These are phyloP conservation scores for Hylia prasina DNA, from an alignment of 2,113 vertebrate genomes.

Conservation along the genomic window DNA sequence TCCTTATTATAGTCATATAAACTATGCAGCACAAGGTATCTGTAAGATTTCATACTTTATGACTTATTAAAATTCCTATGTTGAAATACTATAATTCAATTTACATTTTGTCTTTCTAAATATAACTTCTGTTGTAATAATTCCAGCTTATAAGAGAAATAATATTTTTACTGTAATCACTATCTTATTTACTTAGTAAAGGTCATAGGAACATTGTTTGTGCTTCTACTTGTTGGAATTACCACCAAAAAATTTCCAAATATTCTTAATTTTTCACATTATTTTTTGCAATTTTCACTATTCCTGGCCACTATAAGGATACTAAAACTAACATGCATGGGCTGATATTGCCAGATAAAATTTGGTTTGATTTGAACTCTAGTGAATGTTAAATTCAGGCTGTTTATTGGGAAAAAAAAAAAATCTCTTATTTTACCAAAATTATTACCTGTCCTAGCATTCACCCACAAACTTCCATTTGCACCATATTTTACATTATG, in stretches of 20 bases:
- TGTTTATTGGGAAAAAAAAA: neutral
- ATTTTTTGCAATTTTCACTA: neutral
- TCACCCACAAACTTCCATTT: neutral
- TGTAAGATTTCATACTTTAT: neutral
- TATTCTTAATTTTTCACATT: neutral
- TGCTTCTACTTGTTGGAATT: neutral
- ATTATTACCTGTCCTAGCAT: neutral
- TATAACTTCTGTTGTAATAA: neutral
- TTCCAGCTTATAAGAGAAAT: neutral
- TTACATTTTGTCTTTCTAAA: neutral
- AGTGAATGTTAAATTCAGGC: neutral
- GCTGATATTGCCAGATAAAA: neutral
- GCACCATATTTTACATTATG: neutral
- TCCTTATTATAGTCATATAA: neutral
- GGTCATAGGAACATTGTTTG: neutral
- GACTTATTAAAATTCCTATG: neutral
- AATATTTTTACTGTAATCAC: neutral
- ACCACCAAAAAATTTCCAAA: neutral
- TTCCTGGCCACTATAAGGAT: neutral
- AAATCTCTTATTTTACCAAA: neutral
- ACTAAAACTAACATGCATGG: neutral
- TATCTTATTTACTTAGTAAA: neutral
- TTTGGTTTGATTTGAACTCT: neutral
- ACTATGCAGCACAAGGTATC: neutral
- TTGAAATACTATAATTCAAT: neutral